Percentiles rank a stretch among this genome's conserved stretches.
Conservation (phyloP, 2,797 vertebrate genomes). For the Pelobates cultripes region DNA sequence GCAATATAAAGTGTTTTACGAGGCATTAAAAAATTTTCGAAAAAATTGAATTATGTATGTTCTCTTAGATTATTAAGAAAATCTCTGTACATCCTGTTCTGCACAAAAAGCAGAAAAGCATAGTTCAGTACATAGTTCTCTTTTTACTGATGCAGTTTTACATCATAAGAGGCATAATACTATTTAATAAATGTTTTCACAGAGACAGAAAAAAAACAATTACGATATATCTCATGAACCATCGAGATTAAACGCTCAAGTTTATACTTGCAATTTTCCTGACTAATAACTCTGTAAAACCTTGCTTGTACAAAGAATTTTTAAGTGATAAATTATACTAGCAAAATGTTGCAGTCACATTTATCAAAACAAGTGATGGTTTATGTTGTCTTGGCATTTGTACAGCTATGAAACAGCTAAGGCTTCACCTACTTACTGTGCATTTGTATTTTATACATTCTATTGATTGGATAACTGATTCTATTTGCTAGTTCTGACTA, state of each 20-base stretch:
- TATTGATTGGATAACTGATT: conserved; percentile 22
- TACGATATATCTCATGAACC: conserved; percentile 53
- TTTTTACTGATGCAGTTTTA: conserved; percentile 43
- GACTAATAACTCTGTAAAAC: conserved; percentile 54
- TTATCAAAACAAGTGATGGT: conserved; percentile 51
- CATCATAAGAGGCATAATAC: conserved; percentile 50
- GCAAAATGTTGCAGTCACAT: conserved; percentile 53
- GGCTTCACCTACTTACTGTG: conserved; percentile 23
- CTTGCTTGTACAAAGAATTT: conserved; percentile 51
- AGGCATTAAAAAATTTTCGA: no score
- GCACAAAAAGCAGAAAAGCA: neutral
- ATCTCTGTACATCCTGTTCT: neutral
- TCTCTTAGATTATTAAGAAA: neutral
- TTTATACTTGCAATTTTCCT: conserved; percentile 56
- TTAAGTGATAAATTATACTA: conserved; percentile 56
- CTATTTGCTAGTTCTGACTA: neutral
- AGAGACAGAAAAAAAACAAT: conserved; percentile 47
- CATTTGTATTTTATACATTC: conserved; percentile 22
- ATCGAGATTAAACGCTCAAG: conserved; percentile 53
- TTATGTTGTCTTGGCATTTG: conserved; percentile 48
- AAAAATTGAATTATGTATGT: no score
- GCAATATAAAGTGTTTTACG: no score
- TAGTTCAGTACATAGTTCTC: conserved; percentile 1
- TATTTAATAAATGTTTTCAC: conserved; percentile 53
- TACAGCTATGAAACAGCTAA: conserved; percentile 23